Evolutionary conservation across 2,797 vertebrate species (phyloP).

Genomic region (Gouania willdenowi): DNA sequence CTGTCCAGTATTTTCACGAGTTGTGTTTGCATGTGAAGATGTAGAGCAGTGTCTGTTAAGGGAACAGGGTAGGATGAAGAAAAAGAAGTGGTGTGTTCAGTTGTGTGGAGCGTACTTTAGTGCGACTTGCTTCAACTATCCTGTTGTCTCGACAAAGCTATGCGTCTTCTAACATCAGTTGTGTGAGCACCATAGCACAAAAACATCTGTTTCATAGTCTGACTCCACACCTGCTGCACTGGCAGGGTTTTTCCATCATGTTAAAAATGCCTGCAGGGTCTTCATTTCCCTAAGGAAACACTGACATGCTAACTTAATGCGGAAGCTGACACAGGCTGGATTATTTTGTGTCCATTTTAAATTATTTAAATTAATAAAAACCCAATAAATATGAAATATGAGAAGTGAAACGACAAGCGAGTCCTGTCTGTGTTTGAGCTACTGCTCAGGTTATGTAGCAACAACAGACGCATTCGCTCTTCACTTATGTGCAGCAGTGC

Average conservation of each 20-base stretch:
- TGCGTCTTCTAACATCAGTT: slow-evolving; percentile 28
- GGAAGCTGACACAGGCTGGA: slow-evolving; percentile 59
- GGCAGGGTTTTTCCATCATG: slow-evolving; percentile 42
- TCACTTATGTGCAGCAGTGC: background rate
- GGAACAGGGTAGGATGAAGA: slow-evolving; percentile 31
- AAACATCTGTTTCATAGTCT: slow-evolving; percentile 33
- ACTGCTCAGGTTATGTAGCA: background rate
- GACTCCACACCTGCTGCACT: slow-evolving; percentile 30
- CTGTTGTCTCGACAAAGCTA: slow-evolving; percentile 26
- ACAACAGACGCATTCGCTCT: slow-evolving; percentile 3
- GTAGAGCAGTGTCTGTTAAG: slow-evolving; percentile 40
- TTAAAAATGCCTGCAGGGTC: slow-evolving; percentile 48
- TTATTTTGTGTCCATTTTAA: slow-evolving; percentile 76
- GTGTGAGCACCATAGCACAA: slow-evolving; percentile 18
- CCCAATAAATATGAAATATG: slow-evolving; percentile 63
- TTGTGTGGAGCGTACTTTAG: slow-evolving; percentile 32
- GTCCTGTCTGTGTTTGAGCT: slow-evolving; percentile 3
- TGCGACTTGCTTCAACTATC: slow-evolving; percentile 21
- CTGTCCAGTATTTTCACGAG: slow-evolving; percentile 59
- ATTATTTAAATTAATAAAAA: slow-evolving; percentile 83
- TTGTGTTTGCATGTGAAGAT: slow-evolving; percentile 47
- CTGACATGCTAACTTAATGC: slow-evolving; percentile 49
- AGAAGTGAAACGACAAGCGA: slow-evolving; percentile 42
- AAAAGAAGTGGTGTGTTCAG: slow-evolving; percentile 20
- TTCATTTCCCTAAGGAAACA: slow-evolving; percentile 71